Evolutionary conservation across 92 coral and sea anemone genomes (phyloP).

Genomic region (Muricea muricata): DNA sequence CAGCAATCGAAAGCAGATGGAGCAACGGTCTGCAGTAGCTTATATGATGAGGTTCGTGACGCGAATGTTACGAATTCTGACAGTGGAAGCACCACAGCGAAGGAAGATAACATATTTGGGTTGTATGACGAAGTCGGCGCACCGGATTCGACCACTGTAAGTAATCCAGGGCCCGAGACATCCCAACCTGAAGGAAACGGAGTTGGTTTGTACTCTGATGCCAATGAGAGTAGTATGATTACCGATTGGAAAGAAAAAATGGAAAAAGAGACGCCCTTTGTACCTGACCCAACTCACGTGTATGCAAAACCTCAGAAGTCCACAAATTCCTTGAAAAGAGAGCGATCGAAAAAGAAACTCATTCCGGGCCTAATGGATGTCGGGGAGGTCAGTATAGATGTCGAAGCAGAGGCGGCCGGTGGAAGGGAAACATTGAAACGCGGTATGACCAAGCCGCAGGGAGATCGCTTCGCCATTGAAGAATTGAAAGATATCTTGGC

Average conservation of each 20-base stretch:
- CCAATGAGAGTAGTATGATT: background rate
- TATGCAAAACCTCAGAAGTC: constrained; percentile 26
- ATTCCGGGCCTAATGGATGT: constrained; percentile 25
- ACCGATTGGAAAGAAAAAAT: too few relatives aligned
- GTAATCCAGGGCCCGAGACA: background rate
- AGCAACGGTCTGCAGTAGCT: background rate
- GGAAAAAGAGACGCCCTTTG: background rate
- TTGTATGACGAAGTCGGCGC: background rate
- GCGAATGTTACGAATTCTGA: background rate
- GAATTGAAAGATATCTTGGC: constrained; percentile 10
- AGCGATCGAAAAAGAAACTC: background rate
- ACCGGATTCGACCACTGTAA: background rate
- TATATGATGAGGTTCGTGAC: background rate
- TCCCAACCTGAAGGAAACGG: background rate
- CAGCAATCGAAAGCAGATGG: too few relatives aligned
- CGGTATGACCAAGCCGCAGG: constrained; percentile 31
- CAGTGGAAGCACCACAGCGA: background rate
- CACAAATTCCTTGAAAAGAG: background rate
- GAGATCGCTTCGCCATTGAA: constrained; percentile 23
- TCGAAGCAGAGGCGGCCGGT: constrained; percentile 12
- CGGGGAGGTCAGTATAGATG: constrained; percentile 20
- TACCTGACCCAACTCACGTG: constrained; percentile 2
- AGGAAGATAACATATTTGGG: background rate
- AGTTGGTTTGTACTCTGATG: background rate
- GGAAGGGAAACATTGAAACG: background rate